phyloP scores from a whole-genome alignment of 2,113 vertebrate genomes.

The Urocitellus parryii region DNA sequence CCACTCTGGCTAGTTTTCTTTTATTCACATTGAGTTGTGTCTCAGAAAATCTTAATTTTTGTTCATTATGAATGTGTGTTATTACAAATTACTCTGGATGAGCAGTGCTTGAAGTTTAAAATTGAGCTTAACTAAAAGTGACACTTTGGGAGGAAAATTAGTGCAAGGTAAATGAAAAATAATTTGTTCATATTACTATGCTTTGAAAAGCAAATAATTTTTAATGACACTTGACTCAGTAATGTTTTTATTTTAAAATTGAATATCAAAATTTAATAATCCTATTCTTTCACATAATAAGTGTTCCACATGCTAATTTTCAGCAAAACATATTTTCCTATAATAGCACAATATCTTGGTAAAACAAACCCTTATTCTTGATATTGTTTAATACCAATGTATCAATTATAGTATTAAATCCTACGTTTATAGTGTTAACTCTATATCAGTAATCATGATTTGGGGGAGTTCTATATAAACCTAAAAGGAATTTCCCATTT shows the following conservation, averaged over 20 bases:
- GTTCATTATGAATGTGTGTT: constrained; percentile 79
- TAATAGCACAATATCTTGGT: constrained; percentile 75
- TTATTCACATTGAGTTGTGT: constrained; percentile 68
- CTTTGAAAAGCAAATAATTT: constrained; percentile 83
- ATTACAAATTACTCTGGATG: constrained; percentile 82
- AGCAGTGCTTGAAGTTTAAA: constrained; percentile 82
- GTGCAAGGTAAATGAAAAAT: constrained; percentile 81
- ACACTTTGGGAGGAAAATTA: constrained; percentile 82
- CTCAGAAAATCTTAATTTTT: constrained; percentile 83
- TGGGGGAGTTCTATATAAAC: constrained; percentile 79
- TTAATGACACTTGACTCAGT: constrained; percentile 76
- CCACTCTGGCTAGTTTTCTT: constrained; percentile 77
- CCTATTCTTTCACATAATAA: neutral
- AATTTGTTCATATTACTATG: constrained; percentile 87
- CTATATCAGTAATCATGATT: constrained; percentile 69
- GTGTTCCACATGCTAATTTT: neutral
- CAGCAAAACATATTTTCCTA: constrained; percentile 76
- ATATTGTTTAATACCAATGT: constrained; percentile 74
- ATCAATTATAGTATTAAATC: constrained; percentile 82
- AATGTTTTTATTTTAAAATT: constrained; percentile 80
- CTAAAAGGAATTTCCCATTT: constrained; percentile 80
- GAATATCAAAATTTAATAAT: constrained; percentile 71
- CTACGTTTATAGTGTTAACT: constrained; percentile 79
- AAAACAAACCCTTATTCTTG: constrained; percentile 79
- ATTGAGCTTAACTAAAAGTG: constrained; percentile 85